Evolutionary conservation across 30 jellyfish, hydroid and myxozoan species (phyloP).

Genomic region (Hydractinia echinata): DNA sequence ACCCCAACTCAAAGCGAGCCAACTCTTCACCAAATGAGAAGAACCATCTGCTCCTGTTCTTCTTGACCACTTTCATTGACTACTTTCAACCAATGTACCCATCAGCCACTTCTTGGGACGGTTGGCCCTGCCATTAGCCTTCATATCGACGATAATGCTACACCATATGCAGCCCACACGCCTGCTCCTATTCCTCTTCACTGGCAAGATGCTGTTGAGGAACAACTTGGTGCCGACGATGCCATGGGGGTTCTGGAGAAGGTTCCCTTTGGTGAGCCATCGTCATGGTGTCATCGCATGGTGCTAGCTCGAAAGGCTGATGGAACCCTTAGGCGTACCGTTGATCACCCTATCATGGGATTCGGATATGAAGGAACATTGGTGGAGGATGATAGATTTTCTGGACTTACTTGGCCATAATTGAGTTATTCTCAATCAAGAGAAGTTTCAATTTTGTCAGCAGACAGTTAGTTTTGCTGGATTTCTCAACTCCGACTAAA

Average conservation of each 20-base stretch:
- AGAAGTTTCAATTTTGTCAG: no score
- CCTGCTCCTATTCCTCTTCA: not conserved
- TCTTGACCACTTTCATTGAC: no score
- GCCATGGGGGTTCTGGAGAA: not conserved
- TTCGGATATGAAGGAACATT: no score
- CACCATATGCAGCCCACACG: not conserved
- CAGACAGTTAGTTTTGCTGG: no score
- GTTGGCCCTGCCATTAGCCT: not conserved
- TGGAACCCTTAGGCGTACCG: constrained; percentile 2
- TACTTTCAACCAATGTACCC: not conserved
- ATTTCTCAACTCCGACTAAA: no score
- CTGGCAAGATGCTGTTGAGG: not conserved
- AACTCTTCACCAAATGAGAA: no score
- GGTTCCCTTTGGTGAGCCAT: constrained; percentile 13
- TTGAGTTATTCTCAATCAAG: no score
- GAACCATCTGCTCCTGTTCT: no score
- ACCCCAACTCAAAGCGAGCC: no score
- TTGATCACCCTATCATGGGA: no score
- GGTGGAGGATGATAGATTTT: no score
- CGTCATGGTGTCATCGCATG: constrained; percentile 13
- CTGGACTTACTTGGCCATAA: no score
- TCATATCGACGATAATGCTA: not conserved
- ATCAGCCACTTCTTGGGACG: not conserved
- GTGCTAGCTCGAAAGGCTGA: not conserved
- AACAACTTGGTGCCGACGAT: not conserved